phyloP scores from a whole-genome alignment of 2,113 vertebrate species.

The Mesocricetus auratus region DNA sequence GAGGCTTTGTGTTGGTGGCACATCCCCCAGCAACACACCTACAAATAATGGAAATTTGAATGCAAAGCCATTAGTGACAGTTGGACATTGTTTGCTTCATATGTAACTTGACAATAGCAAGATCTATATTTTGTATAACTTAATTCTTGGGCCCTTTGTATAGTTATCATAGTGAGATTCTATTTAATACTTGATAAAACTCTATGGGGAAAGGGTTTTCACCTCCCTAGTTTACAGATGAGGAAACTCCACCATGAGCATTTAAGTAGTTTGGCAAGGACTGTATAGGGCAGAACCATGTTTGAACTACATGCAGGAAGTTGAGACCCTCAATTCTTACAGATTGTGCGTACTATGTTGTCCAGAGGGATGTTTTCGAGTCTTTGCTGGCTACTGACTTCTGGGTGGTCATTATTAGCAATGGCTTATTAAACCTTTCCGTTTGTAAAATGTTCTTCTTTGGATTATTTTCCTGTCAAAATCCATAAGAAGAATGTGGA shows the following conservation, averaged over 20 bases:
- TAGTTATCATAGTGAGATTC: neutral
- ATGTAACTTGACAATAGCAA: neutral
- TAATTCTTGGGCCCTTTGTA: neutral
- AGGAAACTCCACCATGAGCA: constrained; percentile 26
- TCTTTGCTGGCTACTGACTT: neutral
- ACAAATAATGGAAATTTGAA: neutral
- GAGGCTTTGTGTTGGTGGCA: neutral
- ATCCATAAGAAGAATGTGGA: neutral
- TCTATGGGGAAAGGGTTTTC: neutral
- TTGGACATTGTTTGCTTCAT: neutral
- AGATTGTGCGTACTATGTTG: accelerated
- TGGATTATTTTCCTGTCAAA: constrained; percentile 30
- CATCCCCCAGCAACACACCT: neutral
- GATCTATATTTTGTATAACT: neutral
- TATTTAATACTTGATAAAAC: neutral
- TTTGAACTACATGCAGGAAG: neutral
- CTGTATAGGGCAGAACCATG: neutral
- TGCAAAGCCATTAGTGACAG: neutral
- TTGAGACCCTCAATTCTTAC: accelerated
- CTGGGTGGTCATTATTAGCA: neutral
- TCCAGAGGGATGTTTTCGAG: neutral
- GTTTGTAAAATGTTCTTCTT: neutral
- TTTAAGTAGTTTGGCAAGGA: neutral
- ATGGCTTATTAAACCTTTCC: neutral
- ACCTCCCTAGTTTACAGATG: neutral